phyloP scores from a whole-genome alignment of 37 sponge, comb jelly and placozoan genomes.

The Lycopodina hypogea region DNA sequence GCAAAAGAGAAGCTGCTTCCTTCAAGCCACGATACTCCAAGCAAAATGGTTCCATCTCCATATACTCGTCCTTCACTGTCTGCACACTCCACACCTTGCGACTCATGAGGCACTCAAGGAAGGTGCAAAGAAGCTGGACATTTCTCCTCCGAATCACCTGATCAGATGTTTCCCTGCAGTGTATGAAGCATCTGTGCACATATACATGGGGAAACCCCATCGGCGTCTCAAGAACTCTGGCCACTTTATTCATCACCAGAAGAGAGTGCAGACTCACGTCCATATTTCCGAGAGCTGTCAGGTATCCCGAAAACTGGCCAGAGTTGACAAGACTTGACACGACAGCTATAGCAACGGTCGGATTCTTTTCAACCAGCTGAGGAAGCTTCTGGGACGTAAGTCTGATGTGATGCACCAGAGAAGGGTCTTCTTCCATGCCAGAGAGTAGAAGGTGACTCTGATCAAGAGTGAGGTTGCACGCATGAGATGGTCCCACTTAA shows the following conservation, averaged over 20 bases:
- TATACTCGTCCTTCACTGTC: too few species aligned
- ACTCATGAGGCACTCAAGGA: too few species aligned
- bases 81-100: too few species aligned
- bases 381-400: constrained; percentile 91
- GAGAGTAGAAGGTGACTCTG: constrained; percentile 59
- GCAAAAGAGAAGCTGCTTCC: background rate
- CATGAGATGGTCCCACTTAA: constrained; percentile 91
- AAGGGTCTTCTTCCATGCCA: constrained; percentile 72
- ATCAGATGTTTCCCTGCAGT: constrained; percentile 80
- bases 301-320: constrained; percentile 80
- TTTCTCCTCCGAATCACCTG: constrained; percentile 78
- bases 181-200: constrained; percentile 86
- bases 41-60: too few species aligned
- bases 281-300: constrained; percentile 90
- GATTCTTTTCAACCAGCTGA: constrained; percentile 90
- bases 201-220: constrained; percentile 93
- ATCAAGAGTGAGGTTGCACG: constrained; percentile 28
- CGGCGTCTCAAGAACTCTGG: constrained; percentile 88
- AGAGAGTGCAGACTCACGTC: constrained; percentile 96
- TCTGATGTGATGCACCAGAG: constrained; percentile 83
- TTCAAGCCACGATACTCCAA: too few species aligned
- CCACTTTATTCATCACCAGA: constrained; percentile 91
- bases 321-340: constrained; percentile 70
- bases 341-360: constrained; percentile 84
- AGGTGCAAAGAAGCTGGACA: too few species aligned